phyloP scores from a whole-genome alignment of 2,888 invertebrate species.

The Monopis laevigella region DNA sequence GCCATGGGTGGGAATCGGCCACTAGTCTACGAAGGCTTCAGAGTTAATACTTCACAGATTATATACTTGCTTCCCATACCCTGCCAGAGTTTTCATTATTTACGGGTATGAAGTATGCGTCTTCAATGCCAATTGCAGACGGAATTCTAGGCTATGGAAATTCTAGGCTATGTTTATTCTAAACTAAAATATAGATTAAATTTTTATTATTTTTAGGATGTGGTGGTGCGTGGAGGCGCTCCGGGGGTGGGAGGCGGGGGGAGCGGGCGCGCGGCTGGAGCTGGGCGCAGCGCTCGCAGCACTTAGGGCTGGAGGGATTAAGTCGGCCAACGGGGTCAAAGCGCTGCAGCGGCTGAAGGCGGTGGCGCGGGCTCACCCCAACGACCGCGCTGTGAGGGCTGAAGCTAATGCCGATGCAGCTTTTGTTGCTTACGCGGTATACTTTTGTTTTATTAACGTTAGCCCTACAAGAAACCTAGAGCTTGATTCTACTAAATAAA shows the following conservation, averaged over 20 bases:
- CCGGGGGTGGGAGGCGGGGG: conserved; percentile 81
- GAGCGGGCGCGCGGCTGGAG: conserved; percentile 88
- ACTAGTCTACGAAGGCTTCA: no score
- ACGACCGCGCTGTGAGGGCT: conserved; percentile 47
- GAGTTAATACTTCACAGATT: no score
- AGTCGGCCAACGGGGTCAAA: conserved; percentile 23
- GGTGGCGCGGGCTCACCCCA: conserved; percentile 50
- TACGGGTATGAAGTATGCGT: no score
- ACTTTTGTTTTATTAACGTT: neutral
- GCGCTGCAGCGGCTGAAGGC: conserved; percentile 48
- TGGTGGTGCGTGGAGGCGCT: conserved; percentile 89
- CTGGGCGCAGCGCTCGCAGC: conserved; percentile 21
- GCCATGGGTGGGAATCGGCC: no score
- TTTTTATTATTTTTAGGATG: conserved; percentile 24
- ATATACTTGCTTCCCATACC: no score
- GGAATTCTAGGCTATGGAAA: no score
- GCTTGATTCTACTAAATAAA: no score
- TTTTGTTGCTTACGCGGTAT: conserved; percentile 53
- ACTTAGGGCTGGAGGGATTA: conserved; percentile 20
- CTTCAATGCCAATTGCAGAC: no score
- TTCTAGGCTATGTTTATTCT: no score
- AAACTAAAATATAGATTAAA: no score
- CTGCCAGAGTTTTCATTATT: no score
- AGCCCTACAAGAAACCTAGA: no score
- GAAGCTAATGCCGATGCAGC: conserved; percentile 58